These are phyloP conservation scores for Poecilia latipinna DNA, from an alignment of 2,113 vertebrate genomes.

Conservation along the genomic window DNA sequence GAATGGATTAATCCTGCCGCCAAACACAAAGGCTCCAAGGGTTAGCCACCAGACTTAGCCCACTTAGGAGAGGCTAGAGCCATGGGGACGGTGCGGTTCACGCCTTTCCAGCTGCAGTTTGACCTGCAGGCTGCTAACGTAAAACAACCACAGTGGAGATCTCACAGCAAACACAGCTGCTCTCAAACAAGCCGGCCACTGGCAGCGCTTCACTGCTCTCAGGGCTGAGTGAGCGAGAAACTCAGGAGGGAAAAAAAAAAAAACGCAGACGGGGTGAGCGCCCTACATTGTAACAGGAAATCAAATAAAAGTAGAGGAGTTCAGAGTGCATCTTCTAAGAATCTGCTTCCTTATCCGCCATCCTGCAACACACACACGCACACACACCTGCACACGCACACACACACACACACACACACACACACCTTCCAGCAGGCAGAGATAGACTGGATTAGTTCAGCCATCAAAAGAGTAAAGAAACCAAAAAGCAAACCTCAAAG, in stretches of 20 bases:
- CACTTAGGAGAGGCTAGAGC: conserved; percentile 68
- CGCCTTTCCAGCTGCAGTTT: conserved; percentile 69
- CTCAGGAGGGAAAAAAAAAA: not conserved
- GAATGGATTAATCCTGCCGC: conserved; percentile 76
- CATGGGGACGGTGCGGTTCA: conserved; percentile 47
- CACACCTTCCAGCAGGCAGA: conserved; percentile 6
- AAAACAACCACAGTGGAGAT: conserved; percentile 61
- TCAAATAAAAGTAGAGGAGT: conserved; percentile 34
- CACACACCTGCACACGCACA: not conserved
- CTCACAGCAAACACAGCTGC: conserved; percentile 66
- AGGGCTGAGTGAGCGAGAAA: conserved; percentile 23
- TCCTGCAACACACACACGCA: conserved; percentile 7
- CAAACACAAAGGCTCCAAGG: conserved; percentile 64
- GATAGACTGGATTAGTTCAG: conserved; percentile 41
- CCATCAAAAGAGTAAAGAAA: conserved; percentile 16
- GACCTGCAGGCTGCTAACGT: conserved; percentile 58
- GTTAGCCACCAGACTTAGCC: conserved; percentile 70
- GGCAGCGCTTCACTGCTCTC: conserved; percentile 12
- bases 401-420: not conserved
- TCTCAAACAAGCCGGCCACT: conserved; percentile 23
- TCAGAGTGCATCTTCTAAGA: conserved; percentile 29
- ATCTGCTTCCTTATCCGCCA: conserved; percentile 20
- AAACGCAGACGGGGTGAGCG: conserved; percentile 3
- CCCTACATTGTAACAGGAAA: conserved; percentile 37
- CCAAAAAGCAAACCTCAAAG: conserved; percentile 16